Base-by-base conservation (phyloP, 2,797 vertebrate species). In the Eupleurogrammus muticus region DNA sequence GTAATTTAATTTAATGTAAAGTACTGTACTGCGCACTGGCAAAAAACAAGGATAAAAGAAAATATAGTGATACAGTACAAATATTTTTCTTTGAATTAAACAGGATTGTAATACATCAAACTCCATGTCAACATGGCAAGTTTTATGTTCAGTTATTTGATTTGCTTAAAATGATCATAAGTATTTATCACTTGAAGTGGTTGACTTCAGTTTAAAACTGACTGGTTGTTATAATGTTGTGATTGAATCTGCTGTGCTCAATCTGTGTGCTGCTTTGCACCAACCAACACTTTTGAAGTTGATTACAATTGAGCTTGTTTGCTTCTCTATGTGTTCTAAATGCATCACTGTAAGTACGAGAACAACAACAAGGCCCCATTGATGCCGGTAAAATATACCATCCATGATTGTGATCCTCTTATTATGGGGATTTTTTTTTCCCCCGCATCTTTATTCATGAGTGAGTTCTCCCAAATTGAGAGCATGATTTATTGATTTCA, bases 191-290 rank as follows among this genome's bases (percentile, higher is more conserved):
- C 79, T 57, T 77, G 47, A 80, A 61, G 74, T 71, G 63, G 47
- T 49, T 54, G 59, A 70, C 69, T 83, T 75, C n/a, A 48, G 47
- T 53, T 66, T 49, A 51, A 67, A 44, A 17, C 55, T 28, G 19
- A 24, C n/a, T 89, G 77, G 84, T 85, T 90, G 77, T 70, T n/a
- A 1, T 23, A 60, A 44, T n/a, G 52, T 28, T 28, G 71, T 79
- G 82, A 90, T 89, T 88, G 74, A 74, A 20, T 70, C 51, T 60
- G 51, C 75, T 76, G 56, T 67, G 61, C 35, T 60, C 61, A 54
- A 74, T 73, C 59, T 65, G 34, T 57, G 21, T 48, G 52, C 56
- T 52, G 49, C 72, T 44, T 38, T 69, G 21, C 47, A 76, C 44
- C 36, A 57, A 17, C 64, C 32, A 73, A 46, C 44, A 50, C 70